Percentiles rank a stretch among this genome's conserved stretches.
phyloP scores from a whole-genome alignment of 2,113 vertebrate genomes.

The Bufo bufo region DNA sequence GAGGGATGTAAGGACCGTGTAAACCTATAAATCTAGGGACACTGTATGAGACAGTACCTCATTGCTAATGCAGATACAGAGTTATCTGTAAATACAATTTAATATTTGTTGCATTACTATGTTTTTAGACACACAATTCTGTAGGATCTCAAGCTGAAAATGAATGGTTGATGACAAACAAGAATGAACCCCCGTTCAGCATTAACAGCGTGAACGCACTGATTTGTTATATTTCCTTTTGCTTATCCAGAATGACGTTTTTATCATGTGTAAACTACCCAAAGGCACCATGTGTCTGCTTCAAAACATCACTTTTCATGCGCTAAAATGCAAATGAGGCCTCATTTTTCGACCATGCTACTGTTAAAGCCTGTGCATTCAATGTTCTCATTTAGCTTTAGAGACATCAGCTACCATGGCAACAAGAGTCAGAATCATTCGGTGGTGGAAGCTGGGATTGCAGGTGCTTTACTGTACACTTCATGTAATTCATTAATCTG shows the following conservation, averaged over 20 bases:
- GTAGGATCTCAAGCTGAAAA: neutral
- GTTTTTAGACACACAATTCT: neutral
- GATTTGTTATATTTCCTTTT: slow-evolving; percentile 15
- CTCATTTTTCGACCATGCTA: slow-evolving; percentile 44
- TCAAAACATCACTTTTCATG: slow-evolving; percentile 49
- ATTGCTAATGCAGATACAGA: neutral
- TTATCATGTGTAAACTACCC: slow-evolving; percentile 39
- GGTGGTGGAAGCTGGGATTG: slow-evolving; percentile 15
- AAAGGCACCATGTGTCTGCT: slow-evolving; percentile 33
- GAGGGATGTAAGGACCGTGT: neutral
- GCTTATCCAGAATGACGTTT: slow-evolving; percentile 25
- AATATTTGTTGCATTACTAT: neutral
- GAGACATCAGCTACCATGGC: slow-evolving; percentile 14
- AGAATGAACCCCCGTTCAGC: neutral
- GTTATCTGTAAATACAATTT: neutral
- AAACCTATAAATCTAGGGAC: neutral
- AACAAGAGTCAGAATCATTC: slow-evolving; percentile 14
- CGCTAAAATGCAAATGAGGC: slow-evolving; percentile 52
- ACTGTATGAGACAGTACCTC: neutral
- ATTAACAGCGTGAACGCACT: slow-evolving; percentile 3
- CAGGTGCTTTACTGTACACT: slow-evolving; percentile 13
- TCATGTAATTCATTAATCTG: neutral
- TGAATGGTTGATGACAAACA: neutral
- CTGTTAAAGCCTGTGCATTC: slow-evolving; percentile 32
- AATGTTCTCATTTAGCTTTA: slow-evolving; percentile 28